Conservation (phyloP, 1,140 invertebrate species). For the Listronotus oregonensis region DNA sequence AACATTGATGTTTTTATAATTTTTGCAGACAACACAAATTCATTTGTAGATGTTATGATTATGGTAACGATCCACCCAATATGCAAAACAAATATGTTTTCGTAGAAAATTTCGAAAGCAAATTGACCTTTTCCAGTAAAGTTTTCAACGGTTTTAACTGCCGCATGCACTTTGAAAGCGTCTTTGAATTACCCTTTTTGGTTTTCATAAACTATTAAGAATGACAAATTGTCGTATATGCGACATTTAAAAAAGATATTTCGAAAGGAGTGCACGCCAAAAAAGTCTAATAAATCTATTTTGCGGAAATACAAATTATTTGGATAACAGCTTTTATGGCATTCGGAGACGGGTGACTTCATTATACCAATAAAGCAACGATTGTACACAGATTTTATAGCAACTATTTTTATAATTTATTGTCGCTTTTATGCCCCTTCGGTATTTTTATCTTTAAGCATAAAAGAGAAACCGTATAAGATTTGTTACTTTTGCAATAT, state of each 20-base stretch:
- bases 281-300: constrained; percentile 27
- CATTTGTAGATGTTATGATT: no score
- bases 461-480: no score
- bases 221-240: constrained; percentile 29
- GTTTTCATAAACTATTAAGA: constrained; percentile 32
- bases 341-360: constrained; percentile 31
- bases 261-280: constrained; percentile 4
- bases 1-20: no score
- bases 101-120: no score
- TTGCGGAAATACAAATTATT: constrained; percentile 38
- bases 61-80: no score
- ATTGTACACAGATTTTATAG: constrained; percentile 38
- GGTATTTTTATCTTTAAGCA: no score
- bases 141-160: constrained; percentile 6
- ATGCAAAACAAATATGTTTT: no score
- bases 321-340: constrained; percentile 34
- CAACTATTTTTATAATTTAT: constrained; percentile 37
- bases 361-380: constrained; percentile 27
- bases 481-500: no score
- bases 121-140: no score
- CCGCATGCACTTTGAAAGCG: constrained; percentile 30
- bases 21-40: no score
- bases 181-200: constrained; percentile 23
- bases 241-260: constrained; percentile 28
- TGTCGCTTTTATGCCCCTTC: no score